Conservation (phyloP, 2,797 vertebrate species). For the Hylomyscus alleni region DNA sequence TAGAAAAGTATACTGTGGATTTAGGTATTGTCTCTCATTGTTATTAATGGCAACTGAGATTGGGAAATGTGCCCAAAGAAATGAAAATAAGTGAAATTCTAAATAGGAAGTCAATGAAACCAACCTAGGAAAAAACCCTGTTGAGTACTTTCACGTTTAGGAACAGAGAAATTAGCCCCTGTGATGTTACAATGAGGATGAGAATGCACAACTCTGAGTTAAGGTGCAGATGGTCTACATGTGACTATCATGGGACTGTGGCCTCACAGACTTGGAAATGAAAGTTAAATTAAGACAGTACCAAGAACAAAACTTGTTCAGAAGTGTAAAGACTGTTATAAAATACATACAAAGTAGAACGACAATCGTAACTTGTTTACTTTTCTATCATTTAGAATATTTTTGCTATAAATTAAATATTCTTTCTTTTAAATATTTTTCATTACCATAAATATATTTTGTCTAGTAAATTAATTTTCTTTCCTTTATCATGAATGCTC, state of each 20-base stretch:
- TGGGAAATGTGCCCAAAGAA: constrained; percentile 52
- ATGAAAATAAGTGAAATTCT: constrained; percentile 56
- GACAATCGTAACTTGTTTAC: not conserved
- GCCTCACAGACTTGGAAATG: not conserved
- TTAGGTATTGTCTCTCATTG: constrained; percentile 28
- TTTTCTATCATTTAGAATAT: constrained; percentile 42
- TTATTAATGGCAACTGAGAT: not conserved
- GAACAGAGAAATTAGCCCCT: not conserved
- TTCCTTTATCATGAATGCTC: constrained; percentile 24
- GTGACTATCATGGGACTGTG: constrained; percentile 4
- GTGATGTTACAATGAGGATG: not conserved
- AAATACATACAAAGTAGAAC: constrained; percentile 28
- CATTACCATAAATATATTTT: constrained; percentile 1
- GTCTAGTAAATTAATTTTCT: constrained; percentile 8
- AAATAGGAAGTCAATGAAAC: constrained; percentile 9
- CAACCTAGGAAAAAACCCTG: constrained; percentile 32
- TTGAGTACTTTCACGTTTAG: not conserved
- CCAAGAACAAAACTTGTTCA: constrained; percentile 39
- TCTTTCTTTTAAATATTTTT: constrained; percentile 64
- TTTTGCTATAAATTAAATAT: constrained; percentile 50
- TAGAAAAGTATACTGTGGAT: not conserved
- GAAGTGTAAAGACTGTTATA: constrained; percentile 46
- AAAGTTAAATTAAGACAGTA: constrained; percentile 59
- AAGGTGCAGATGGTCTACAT: not conserved
- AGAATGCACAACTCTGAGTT: not conserved